Percentiles rank a stretch among this genome's conserved stretches.
Evolutionary conservation across 2,888 invertebrate genomes (phyloP).

Genomic region (Ypsolopha sequella): DNA sequence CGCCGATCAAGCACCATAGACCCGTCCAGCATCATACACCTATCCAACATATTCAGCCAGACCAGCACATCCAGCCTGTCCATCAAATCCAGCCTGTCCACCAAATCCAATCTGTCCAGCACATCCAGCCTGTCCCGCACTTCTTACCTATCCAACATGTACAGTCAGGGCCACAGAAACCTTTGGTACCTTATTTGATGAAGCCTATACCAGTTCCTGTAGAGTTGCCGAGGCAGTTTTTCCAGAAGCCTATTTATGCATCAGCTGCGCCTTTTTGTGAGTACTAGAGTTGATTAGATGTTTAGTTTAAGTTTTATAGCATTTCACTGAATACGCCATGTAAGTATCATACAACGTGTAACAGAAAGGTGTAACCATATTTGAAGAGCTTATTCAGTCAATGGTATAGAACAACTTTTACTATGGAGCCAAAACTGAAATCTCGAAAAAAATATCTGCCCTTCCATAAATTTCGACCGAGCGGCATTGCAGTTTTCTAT

Average conservation of each 20-base stretch:
- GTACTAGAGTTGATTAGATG: slow-evolving; percentile 15
- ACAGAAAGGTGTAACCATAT: too few species aligned
- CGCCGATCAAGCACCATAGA: slow-evolving; percentile 16
- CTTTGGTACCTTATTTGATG: slow-evolving; percentile 27
- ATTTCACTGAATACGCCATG: too few species aligned
- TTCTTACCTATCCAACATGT: slow-evolving; percentile 5
- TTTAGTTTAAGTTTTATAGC: too few species aligned
- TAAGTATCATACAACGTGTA: too few species aligned
- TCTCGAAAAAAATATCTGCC: too few species aligned
- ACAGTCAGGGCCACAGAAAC: slow-evolving; percentile 19
- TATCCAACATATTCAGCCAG: slow-evolving; percentile 10
- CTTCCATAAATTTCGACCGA: too few species aligned
- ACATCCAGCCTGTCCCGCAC: not conserved
- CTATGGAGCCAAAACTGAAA: too few species aligned
- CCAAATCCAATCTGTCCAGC: too few species aligned
- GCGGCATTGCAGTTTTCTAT: too few species aligned
- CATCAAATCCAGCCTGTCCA: slow-evolving; percentile 12
- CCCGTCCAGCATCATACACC: slow-evolving; percentile 5
- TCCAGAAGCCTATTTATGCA: slow-evolving; percentile 24
- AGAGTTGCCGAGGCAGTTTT: slow-evolving; percentile 30
- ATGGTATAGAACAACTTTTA: too few species aligned
- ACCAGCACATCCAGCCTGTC: slow-evolving; percentile 10
- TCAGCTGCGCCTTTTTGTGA: slow-evolving; percentile 29
- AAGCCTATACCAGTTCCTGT: slow-evolving; percentile 50
- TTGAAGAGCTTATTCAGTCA: too few species aligned